These are phyloP conservation scores for Pachycephala philippinensis DNA, from an alignment of 2,113 vertebrate genomes.

Conservation along the genomic window DNA sequence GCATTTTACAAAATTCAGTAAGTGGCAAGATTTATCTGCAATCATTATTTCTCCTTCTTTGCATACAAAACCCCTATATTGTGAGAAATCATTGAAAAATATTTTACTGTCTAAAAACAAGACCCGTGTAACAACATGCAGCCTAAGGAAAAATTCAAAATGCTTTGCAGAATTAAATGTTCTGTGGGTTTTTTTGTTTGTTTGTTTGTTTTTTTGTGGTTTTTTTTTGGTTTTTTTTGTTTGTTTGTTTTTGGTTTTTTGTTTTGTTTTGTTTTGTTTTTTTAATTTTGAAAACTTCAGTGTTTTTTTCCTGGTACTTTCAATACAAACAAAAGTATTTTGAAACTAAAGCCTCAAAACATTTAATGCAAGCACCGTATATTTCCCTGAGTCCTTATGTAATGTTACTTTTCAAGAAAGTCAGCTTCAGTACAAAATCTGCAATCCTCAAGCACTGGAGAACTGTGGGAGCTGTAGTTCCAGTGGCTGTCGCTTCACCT, in stretches of 20 bases:
- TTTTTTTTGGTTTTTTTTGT: no score
- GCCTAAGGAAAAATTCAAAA: background rate
- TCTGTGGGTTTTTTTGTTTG: background rate
- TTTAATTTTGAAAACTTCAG: background rate
- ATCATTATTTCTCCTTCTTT: background rate
- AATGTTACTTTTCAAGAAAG: background rate
- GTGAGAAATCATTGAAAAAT: background rate
- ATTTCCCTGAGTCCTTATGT: background rate
- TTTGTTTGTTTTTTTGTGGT: no score
- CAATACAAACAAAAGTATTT: background rate
- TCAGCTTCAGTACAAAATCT: background rate
- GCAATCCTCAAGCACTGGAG: background rate
- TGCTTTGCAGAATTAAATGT: background rate
- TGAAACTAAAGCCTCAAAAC: background rate
- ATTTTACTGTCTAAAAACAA: background rate
- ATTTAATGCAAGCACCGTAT: background rate
- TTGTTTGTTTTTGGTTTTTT: no score
- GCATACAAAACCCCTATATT: background rate
- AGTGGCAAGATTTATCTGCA: background rate
- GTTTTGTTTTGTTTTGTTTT: background rate
- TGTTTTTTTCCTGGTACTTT: background rate
- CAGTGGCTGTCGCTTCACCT: background rate
- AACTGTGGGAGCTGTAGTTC: background rate
- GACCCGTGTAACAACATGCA: background rate
- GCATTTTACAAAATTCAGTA: background rate